Evolutionary conservation across 2,888 invertebrate genomes (phyloP).

Genomic region (Trichopria drosophilae): DNA sequence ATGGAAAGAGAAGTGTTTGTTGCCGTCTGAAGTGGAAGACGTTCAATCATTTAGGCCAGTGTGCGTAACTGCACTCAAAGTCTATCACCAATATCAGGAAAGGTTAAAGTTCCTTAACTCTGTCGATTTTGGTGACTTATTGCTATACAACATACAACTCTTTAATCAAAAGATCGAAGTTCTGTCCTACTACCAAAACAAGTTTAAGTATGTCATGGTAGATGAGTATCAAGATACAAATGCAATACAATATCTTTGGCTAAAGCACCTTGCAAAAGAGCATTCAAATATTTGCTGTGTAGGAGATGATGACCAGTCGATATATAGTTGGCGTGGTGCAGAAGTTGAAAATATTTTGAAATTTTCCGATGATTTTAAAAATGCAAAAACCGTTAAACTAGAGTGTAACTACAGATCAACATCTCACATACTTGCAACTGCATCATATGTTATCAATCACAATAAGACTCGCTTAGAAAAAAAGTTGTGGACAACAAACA

Average conservation of each 20-base stretch:
- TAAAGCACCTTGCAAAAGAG: conserved; percentile 13
- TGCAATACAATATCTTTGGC: conserved; percentile 23
- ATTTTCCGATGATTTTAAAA: not conserved
- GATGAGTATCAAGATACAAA: conserved; percentile 29
- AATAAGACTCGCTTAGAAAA: conserved; percentile 14
- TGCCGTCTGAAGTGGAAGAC: conserved; percentile 19
- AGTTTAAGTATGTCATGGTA: conserved; percentile 21
- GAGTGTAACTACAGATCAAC: conserved; percentile 1
- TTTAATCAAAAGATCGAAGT: conserved; percentile 9
- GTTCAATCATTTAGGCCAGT: conserved; percentile 25
- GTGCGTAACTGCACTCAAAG: conserved; percentile 21
- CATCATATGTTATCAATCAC: conserved; percentile 15
- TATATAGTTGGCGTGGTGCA: conserved; percentile 1
- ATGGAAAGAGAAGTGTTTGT: conserved; percentile 21
- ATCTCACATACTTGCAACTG: not conserved
- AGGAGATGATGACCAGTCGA: conserved; percentile 1
- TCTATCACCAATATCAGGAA: conserved; percentile 23
- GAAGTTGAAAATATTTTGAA: conserved; percentile 1
- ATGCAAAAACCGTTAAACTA: conserved; percentile 4
- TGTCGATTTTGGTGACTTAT: conserved; percentile 20
- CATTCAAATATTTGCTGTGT: conserved; percentile 20
- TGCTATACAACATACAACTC: conserved; percentile 23
- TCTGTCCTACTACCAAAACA: conserved; percentile 17
- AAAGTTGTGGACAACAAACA: conserved; percentile 11
- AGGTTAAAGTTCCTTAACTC: conserved; percentile 11